Conservation (phyloP, 2,888 invertebrate species). For the Lumbricus terrestris region DNA sequence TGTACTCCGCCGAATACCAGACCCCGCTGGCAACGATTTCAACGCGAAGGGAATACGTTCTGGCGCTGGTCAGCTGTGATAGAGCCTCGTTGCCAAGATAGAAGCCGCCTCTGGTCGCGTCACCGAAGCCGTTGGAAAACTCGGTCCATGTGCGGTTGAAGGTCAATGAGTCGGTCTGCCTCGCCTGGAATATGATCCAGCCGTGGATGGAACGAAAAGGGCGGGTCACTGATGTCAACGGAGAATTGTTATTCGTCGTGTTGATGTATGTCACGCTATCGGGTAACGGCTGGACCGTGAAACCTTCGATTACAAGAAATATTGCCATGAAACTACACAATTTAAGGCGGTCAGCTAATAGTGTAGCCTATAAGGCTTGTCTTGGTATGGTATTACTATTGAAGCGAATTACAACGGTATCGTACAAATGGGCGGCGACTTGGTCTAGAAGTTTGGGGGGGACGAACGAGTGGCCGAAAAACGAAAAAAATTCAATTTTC, state of each 20-base stretch:
- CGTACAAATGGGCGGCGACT: too few relatives aligned
- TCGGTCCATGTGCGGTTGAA: slow-evolving; percentile 4
- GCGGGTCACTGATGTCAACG: not conserved
- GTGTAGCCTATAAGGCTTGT: too few relatives aligned
- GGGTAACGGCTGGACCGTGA: not conserved
- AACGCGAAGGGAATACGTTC: not conserved
- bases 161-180: not conserved
- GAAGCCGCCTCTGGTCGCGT: not conserved
- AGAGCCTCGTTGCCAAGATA: not conserved
- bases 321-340: too few relatives aligned
- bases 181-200: not conserved
- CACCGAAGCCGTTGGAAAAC: not conserved
- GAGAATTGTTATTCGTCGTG: not conserved
- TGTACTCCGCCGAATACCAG: slow-evolving; percentile 8
- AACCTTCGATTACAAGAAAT: not conserved
- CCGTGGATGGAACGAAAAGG: not conserved
- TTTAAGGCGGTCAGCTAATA: too few relatives aligned
- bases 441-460: too few relatives aligned
- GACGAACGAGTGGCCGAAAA: too few relatives aligned
- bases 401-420: too few relatives aligned
- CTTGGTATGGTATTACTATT: too few relatives aligned
- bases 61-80: not conserved
- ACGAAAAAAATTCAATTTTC: too few relatives aligned
- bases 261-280: not conserved
- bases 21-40: not conserved